A percentile compares a stretch with the other conserved stretches of the same genome.
Evolutionary conservation across 1,140 invertebrate genomes (phyloP).

Genomic region (Calycopis cecrops): DNA sequence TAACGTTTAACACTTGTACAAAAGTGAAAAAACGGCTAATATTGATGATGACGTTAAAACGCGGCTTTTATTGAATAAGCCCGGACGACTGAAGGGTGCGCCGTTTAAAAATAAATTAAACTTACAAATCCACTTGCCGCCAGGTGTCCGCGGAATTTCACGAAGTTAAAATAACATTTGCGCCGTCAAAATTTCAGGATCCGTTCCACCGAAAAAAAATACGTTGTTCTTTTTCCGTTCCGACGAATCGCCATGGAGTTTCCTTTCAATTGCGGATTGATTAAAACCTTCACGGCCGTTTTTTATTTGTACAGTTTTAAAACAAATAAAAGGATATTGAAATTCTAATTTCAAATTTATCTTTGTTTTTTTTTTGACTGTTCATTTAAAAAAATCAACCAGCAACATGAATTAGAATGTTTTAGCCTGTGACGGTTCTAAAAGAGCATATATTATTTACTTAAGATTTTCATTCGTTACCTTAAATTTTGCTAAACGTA

Average conservation of each 20-base stretch:
- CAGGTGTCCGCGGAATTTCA: neutral
- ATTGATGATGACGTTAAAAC: too few relatives aligned
- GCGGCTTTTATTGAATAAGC: too few relatives aligned
- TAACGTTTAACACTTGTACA: too few relatives aligned
- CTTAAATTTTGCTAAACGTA: too few relatives aligned
- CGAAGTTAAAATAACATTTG: constrained; percentile 1
- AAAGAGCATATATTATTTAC: too few relatives aligned
- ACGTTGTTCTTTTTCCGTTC: neutral
- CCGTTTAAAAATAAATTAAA: neutral
- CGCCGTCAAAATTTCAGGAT: neutral
- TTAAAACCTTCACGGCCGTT: constrained; percentile 4
- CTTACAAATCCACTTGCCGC: neutral
- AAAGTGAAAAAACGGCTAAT: too few relatives aligned
- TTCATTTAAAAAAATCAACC: too few relatives aligned
- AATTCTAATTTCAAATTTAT: neutral
- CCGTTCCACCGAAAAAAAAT: neutral
- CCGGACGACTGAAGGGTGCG: too few relatives aligned
- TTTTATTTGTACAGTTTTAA: neutral
- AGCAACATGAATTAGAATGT: too few relatives aligned
- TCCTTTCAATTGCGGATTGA: constrained; percentile 8
- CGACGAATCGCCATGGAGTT: neutral
- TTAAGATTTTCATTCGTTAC: too few relatives aligned
- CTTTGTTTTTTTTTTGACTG: too few relatives aligned
- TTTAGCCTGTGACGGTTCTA: too few relatives aligned
- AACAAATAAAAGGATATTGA: neutral